phyloP scores from a whole-genome alignment of 2,888 invertebrate species.

The Nipponacmea schrenckii region DNA sequence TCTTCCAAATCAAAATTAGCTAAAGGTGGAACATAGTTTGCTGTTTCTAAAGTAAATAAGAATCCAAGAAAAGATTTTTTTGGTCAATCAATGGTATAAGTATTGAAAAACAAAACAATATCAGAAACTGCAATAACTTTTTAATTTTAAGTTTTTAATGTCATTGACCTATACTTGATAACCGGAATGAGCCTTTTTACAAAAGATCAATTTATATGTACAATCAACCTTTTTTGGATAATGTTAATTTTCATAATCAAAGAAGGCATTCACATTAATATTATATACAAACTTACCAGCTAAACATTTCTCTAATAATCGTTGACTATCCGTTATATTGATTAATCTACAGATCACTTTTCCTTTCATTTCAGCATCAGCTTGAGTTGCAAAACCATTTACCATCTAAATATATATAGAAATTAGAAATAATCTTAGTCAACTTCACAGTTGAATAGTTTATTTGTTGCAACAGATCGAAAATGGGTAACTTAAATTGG shows the following conservation, averaged over 20 bases:
- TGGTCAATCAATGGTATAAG: neutral
- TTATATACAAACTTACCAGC: slow-evolving; percentile 28
- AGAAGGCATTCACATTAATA: neutral
- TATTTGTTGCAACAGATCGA: no score
- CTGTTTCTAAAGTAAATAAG: slow-evolving; percentile 55
- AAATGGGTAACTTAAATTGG: no score
- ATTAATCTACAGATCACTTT: slow-evolving; percentile 71
- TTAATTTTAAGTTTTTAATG: no score
- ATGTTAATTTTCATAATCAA: neutral
- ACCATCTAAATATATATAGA: slow-evolving; percentile 46
- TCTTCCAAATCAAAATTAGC: slow-evolving; percentile 63
- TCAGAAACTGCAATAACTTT: slow-evolving; percentile 11
- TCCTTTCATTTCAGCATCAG: slow-evolving; percentile 63
- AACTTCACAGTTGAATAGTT: neutral
- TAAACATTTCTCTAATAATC: slow-evolving; percentile 58
- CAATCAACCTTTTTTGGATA: no score
- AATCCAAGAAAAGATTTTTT: slow-evolving; percentile 1
- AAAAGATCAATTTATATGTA: no score
- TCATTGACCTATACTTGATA: no score
- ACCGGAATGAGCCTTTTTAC: no score
- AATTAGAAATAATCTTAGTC: neutral
- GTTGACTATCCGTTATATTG: slow-evolving; percentile 72
- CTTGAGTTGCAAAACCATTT: slow-evolving; percentile 68
- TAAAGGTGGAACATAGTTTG: slow-evolving; percentile 58
- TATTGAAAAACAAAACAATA: neutral